A percentile compares a stretch with the other conserved stretches of the same genome.
phyloP scores from a whole-genome alignment of 2,113 vertebrate genomes.

The Himantopus leucocephalus region DNA sequence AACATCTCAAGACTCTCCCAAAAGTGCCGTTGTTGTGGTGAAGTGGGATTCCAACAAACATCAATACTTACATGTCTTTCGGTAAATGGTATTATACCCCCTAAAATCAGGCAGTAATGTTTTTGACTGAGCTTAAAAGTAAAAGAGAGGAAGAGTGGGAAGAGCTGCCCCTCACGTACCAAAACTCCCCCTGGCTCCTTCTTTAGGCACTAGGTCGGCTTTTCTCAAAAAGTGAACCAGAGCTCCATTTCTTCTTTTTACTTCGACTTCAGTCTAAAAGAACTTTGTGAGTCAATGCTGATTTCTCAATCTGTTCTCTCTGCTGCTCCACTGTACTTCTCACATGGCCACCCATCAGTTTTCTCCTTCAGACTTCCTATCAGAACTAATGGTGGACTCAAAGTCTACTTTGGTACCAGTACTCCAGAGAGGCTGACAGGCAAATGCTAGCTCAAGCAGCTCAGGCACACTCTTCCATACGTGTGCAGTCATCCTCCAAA shows the following conservation, averaged over 20 bases:
- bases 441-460: neutral
- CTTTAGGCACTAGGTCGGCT: neutral
- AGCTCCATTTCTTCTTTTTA: neutral
- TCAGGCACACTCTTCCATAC: neutral
- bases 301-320: neutral
- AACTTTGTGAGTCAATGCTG: neutral
- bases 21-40: neutral
- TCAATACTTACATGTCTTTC: neutral
- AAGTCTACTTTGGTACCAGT: neutral
- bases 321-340: neutral
- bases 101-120: neutral
- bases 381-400: neutral
- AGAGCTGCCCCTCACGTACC: neutral
- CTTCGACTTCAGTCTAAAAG: neutral
- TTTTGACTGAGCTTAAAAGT: neutral
- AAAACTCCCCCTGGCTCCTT: neutral
- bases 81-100: neutral
- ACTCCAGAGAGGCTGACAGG: neutral
- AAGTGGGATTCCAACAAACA: neutral
- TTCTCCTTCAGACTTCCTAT: neutral
- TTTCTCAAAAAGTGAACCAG: neutral
- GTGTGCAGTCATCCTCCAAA: neutral
- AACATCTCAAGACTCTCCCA: neutral
- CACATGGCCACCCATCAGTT: neutral
- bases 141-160: neutral